Evolutionary conservation across 2,113 vertebrate species (phyloP), one percentile per base, ranked within the genome.

Genomic region (Platysternon megacephalum): DNA sequence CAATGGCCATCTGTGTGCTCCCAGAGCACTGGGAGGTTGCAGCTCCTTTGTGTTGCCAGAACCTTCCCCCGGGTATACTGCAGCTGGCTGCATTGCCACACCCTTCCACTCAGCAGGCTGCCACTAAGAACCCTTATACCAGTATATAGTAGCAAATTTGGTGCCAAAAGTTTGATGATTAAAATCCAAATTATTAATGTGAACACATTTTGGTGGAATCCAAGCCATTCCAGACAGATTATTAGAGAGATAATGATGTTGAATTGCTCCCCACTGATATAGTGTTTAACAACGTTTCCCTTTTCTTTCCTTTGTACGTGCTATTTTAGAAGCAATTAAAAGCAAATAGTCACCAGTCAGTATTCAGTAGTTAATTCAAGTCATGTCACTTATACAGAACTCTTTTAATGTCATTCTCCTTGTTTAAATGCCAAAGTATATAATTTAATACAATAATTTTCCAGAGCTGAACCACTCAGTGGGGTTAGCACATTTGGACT

Each of bases 321-420:
- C 29, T 86, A 46, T 92, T 92, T 93, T 65, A 46, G 29, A 92
- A 90, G 80, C 61, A 84, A 90, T 84, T 72, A 86, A 17, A n/a
- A 46, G 49, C 48, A 42, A 76, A 78, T 35, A 87, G 32, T 26
- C 22, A 32, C 35, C n/a, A 82, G 52, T 48, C 46, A 89, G 61
- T 61, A 94, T 92, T 76, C 65, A 86, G 17, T 21, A 39, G 13
- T 76, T 91, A 87, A 92, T 79, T 87, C 8, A 80, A 91, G 65
- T 51, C 42, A 9, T 4, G 6, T 68, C 76, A 58, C 6, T 80
- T 87, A 49, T 55, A 49, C 22, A 46, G 58, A 94, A 86, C 72
- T 56, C 53, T 87, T 79, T 26, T 91, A 86, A 52, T 1, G 1
- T 56, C 32, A 82, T 85, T 53, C 26, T 44, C 52, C 28, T 53